Evolutionary conservation across 1,140 invertebrate species (phyloP), one percentile per base, ranked within the genome.

Genomic region (Lasaia peninsularis): DNA sequence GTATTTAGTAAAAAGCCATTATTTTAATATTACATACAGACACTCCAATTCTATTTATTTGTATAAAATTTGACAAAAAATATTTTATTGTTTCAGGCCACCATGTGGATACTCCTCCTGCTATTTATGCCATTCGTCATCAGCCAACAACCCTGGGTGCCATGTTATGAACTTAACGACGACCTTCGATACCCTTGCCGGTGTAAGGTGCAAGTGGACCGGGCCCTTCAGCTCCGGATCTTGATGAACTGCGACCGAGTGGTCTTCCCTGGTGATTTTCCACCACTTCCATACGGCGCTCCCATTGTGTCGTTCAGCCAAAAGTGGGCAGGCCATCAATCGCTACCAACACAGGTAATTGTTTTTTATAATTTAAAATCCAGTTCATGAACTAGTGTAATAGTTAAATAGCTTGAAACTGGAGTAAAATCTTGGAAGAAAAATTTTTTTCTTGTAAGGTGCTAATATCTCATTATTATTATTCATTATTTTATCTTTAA

Each of bases 241-340:
- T 82, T 91, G 40, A 91, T 97, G 88, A 93, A 97, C 76, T 97
- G 96, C 78, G 95, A 97, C 83, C 85, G 91, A 14, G 92, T 96
- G 10, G 93, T 96, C n/a, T 96, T 97, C 62, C 90, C 92, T 14
- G 91, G 92, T 10, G 95, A 96, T 67, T 93, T 94, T 44, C 92
- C 95, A 0, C 84, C 93, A 1, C 83, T 94, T 35, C 94, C 96
- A 0, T 93, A 93, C 67, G 93, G 93, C 11, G 93, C 93, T 10
- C 94, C 94, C 7, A 93, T 97, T 37, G 91, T 94, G 10, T 91
- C 92, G 1, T 96, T 96, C 75, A 93, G 92, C 52, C 95, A 97
- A 74, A 90, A 92, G 49, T 91, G 92, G 71, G 93, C 93, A 40
- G 96, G 96, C 0, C 93, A 95, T 66, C 95, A 96, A 73, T 92